phyloP scores from a whole-genome alignment of 2,797 vertebrate genomes.

The Hydrolagus colliei region DNA sequence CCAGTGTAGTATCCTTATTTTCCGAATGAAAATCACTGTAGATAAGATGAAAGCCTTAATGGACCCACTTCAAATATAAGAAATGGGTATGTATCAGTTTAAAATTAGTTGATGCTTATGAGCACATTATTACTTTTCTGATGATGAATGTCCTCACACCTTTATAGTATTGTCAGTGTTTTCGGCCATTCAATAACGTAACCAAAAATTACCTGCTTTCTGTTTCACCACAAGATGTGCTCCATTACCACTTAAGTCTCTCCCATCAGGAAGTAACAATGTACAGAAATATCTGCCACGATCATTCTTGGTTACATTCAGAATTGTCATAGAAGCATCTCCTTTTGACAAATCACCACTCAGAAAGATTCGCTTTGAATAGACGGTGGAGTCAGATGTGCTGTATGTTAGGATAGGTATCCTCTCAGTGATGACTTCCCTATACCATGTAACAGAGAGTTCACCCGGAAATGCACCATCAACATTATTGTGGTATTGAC shows the following conservation, averaged over 20 bases:
- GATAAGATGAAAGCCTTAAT: no score
- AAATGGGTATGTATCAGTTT: no score
- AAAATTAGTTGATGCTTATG: no score
- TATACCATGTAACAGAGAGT: conserved; percentile 49
- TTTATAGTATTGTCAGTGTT: neutral
- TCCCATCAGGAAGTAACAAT: conserved; percentile 36
- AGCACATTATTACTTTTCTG: no score
- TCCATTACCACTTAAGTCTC: conserved; percentile 44
- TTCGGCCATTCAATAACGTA: neutral
- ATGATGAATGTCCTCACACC: no score
- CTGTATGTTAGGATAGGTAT: conserved; percentile 43
- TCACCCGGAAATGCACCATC: neutral
- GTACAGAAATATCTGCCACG: conserved; percentile 50
- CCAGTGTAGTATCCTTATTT: no score
- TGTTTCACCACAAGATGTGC: conserved; percentile 54
- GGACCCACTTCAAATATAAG: no score
- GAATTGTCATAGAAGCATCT: conserved; percentile 46
- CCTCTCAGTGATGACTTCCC: conserved; percentile 45
- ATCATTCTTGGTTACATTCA: conserved; percentile 48
- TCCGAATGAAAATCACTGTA: no score
- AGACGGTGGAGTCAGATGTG: conserved; percentile 39
- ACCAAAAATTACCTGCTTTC: conserved; percentile 43
- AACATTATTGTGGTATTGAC: conserved; percentile 36
- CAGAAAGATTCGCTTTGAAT: conserved; percentile 45
- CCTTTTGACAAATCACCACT: conserved; percentile 46